Base-by-base conservation (phyloP, 2,888 invertebrate species). In the Pycnomerus fuliginosus region DNA sequence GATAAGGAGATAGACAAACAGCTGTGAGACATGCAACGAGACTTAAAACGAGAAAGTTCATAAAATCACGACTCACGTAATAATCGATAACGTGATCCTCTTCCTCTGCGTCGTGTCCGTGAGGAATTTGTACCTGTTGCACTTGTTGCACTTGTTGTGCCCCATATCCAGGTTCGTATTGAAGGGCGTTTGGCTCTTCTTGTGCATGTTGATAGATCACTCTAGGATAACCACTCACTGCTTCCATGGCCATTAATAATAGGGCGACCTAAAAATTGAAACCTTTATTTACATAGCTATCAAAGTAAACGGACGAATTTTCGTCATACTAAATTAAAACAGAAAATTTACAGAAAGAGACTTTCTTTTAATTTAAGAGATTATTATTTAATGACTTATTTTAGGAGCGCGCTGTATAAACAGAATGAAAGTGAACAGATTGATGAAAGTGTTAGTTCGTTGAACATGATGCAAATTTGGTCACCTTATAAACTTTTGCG, bases 81-180 rank as follows among this genome's bases (percentile, higher is more conserved):
- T 57, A 59, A 41, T 59, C 59, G 8, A 55, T 31, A 33, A 50
- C 23, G 31, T 57, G 53, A 14, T 53, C 54, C 15, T 53, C 40
- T 28, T 52, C 50, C 12, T 45, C 45, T 27, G 50, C 32, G 15
- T 41, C 25, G 16, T 39, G 23, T 11, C 30, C 45, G 2, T 25
- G 25, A 25, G 4, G 25, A 25, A 10, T 8, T 3, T 10, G 5
- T 25, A 7, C 10, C 11, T 25, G 25, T 7, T 25, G 25, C 5
- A 12, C 7, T 25, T 25, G 25, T 25, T 25, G 25, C 8, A 7
- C 5, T 7, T 20, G 8, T 20, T 20, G 20, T 20, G 5, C 5
- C 20, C 8, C 20, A 7, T 20, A 5, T 20, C 17, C 16, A 29
- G 37, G 10, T 31, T 37, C 29, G 38, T 44, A 28, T 7, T 32